These are phyloP conservation scores for Perizoma flavofasciatum DNA, from an alignment of 2,888 invertebrate genomes.

Conservation along the genomic window DNA sequence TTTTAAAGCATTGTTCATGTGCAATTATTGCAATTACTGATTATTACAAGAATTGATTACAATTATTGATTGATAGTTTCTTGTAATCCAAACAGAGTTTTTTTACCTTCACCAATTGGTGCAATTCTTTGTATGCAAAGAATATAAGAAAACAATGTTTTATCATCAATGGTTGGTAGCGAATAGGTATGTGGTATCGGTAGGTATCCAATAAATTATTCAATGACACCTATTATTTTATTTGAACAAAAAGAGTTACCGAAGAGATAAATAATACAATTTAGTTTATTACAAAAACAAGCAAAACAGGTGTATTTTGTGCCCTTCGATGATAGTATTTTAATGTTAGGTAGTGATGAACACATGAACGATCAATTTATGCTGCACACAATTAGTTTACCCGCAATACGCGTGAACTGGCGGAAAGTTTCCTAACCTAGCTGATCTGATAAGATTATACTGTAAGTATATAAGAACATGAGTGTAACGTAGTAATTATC, in stretches of 20 bases:
- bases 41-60: no score
- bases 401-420: no score
- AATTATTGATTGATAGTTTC: no score
- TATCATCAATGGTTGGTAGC: no score
- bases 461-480: not conserved
- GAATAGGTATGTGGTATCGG: no score
- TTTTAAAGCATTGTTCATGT: conserved; percentile 16
- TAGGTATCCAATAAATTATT: not conserved
- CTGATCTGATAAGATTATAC: no score
- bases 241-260: conserved; percentile 1
- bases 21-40: no score
- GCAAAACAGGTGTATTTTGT: not conserved
- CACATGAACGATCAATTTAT: no score
- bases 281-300: not conserved
- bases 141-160: not conserved
- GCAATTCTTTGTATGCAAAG: not conserved
- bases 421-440: no score
- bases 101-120: no score
- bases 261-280: not conserved
- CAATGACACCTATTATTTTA: conserved; percentile 1
- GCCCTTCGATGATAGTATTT: not conserved
- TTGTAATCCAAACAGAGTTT: not conserved
- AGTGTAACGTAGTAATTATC: conserved; percentile 31
- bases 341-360: no score
- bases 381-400: no score